Base-by-base conservation (phyloP, 2,113 vertebrate species). In the Gadus chalcogrammus region DNA sequence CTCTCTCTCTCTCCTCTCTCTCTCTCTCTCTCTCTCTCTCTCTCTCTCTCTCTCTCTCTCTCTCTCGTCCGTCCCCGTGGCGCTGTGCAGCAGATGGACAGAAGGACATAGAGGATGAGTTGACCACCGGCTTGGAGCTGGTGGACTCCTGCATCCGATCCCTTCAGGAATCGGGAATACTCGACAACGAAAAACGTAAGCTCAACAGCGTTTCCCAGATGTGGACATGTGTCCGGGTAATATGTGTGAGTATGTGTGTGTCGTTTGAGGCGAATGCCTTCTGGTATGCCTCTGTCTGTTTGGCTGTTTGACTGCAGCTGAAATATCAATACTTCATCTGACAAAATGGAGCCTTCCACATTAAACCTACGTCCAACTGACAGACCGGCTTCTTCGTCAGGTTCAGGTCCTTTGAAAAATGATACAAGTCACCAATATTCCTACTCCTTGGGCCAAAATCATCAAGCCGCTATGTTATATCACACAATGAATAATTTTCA, bases 81-180 rank as follows among this genome's bases (percentile, higher is more conserved):
- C 42, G 42, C 42, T 48, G 42, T 42, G 59, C 72, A 81, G 75
- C 91, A 89, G 97, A 99, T 87, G 96, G 95, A 86, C 97, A 97
- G 80, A 98, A 99, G 87, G 96, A 97, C 76, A 98, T 98, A n/a
- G 97, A 99, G 87, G 97, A 99, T 77, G 97, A 99, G 73, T 88
- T 99, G 74, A 98, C 96, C 67, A 99, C 96, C 61, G 97, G 97
- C 64, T 89, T 99, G 70, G 97, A 99, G 91, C 85, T 99, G 85
- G 97, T 99, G 82, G 97, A 99, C 85, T 99, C 97, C 61, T 99
- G 97, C 83, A 98, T 99, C 84, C 92, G 97, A 62, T 99, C 97
- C 0, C 90, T 99, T 48, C 97, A 99, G 87, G 97, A 99, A 79
- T 99, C 97, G 17, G 97, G 97, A 71, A 98, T 99, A 76, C 95